Percentiles rank a stretch among this genome's conserved stretches.
Conservation (phyloP, 2,888 invertebrate species). For the Xestia c-nigrum region DNA sequence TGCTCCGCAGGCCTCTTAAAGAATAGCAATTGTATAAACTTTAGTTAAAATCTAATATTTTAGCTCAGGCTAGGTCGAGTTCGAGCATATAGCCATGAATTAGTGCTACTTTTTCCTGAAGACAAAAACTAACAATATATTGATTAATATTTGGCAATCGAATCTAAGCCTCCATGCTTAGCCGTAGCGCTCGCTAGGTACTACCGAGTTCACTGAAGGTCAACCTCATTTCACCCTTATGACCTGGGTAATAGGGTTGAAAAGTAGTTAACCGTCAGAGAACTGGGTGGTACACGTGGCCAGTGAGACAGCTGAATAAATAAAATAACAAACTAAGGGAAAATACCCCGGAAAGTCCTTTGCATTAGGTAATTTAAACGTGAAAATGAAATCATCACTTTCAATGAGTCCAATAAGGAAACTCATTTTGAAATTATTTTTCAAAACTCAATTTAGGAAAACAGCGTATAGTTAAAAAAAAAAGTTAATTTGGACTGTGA, state of each 20-base stretch:
- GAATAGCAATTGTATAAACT: not conserved
- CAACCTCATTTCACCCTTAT: no score
- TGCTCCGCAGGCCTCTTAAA: no score
- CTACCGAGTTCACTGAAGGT: no score
- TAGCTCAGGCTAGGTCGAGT: not conserved
- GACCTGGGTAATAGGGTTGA: no score
- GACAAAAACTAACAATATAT: not conserved
- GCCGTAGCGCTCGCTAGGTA: not conserved
- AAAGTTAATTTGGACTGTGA: not conserved
- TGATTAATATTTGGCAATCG: not conserved
- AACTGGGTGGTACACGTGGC: not conserved
- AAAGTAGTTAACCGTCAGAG: no score
- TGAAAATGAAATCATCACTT: slow-evolving; percentile 10
- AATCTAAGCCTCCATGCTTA: not conserved
- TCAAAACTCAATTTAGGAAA: not conserved
- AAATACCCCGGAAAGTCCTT: not conserved
- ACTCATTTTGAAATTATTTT: slow-evolving; percentile 25
- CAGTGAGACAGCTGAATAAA: not conserved
- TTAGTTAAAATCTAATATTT: not conserved
- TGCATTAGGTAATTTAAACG: slow-evolving; percentile 1
- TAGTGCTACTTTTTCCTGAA: not conserved
- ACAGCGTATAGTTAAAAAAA: not conserved
- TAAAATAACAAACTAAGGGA: slow-evolving; percentile 1
- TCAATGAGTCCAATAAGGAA: slow-evolving; percentile 34
- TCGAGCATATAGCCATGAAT: not conserved